Evolutionary conservation across 2,113 vertebrate species (phyloP).

Genomic region (Eulemur rufifrons): DNA sequence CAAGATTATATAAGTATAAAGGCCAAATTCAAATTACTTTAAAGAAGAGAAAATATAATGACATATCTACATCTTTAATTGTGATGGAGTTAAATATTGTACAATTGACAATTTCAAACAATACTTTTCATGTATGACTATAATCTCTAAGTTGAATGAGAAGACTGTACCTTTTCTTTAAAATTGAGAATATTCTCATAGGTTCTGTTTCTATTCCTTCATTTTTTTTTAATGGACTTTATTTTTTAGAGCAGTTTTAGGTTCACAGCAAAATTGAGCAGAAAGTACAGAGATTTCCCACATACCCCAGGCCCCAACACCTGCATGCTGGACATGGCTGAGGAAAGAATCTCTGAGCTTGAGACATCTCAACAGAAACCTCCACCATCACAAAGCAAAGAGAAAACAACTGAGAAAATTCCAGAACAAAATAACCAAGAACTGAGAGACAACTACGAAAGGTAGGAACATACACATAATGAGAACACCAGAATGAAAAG

Average conservation of each 20-base stretch:
- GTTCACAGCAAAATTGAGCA: background rate
- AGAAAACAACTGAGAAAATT: background rate
- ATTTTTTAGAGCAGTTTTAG: background rate
- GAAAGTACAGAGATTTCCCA: background rate
- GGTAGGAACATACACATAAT: rapidly evolving
- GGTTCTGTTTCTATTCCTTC: background rate
- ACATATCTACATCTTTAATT: background rate
- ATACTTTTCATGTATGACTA: background rate
- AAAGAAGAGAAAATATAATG: background rate
- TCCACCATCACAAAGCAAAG: background rate
- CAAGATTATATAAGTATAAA: background rate
- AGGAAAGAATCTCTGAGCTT: background rate
- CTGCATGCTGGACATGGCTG: too few relatives aligned
- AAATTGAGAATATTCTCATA: background rate
- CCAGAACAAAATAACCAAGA: background rate
- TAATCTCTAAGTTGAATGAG: background rate
- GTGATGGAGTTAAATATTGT: background rate
- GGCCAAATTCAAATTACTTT: background rate
- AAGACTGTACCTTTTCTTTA: background rate
- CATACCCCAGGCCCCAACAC: too few relatives aligned
- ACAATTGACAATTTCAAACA: background rate
- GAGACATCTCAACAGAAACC: background rate
- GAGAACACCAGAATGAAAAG: background rate
- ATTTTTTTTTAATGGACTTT: background rate
- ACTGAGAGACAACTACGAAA: background rate